phyloP scores from a whole-genome alignment of 2,797 vertebrate genomes.

The Rachycentron canadum region DNA sequence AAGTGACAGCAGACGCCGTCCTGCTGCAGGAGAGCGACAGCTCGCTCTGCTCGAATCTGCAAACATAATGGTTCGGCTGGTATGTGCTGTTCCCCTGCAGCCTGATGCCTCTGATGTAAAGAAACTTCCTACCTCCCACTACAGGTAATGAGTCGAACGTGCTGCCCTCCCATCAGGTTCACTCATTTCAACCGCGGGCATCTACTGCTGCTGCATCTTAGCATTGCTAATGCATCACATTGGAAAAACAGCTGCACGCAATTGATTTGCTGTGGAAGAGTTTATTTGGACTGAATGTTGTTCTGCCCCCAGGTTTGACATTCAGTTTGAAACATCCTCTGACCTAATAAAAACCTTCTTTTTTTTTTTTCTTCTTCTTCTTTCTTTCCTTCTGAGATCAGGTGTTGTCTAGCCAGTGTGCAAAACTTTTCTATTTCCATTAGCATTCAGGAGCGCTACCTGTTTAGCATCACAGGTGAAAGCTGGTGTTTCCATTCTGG shows the following conservation, averaged over 20 bases:
- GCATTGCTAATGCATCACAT: slow-evolving; percentile 14
- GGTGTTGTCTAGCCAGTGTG: neutral
- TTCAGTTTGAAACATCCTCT: neutral
- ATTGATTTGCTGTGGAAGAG: slow-evolving; percentile 14
- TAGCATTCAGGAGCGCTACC: neutral
- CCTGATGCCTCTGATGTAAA: slow-evolving; percentile 39
- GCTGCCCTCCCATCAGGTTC: slow-evolving; percentile 45
- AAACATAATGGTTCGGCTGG: slow-evolving; percentile 29
- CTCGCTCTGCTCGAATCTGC: slow-evolving; percentile 41
- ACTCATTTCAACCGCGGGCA: slow-evolving; percentile 44
- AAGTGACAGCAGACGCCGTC: slow-evolving; percentile 44
- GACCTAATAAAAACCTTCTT: too few relatives aligned
- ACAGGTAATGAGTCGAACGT: slow-evolving; percentile 49
- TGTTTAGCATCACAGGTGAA: neutral
- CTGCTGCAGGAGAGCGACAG: slow-evolving; percentile 21
- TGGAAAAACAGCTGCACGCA: slow-evolving; percentile 17
- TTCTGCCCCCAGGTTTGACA: slow-evolving; percentile 3
- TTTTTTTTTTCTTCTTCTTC: too few relatives aligned
- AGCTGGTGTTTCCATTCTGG: neutral
- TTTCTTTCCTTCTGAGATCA: too few relatives aligned
- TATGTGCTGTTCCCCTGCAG: slow-evolving; percentile 21
- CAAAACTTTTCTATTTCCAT: neutral
- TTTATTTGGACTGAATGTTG: slow-evolving; percentile 6
- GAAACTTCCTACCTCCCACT: slow-evolving; percentile 43
- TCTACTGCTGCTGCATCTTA: slow-evolving; percentile 33